Percentiles rank a stretch among this genome's conserved stretches.
Conservation (phyloP, 2,888 invertebrate species). For the Dorcus parallelipipedus region DNA sequence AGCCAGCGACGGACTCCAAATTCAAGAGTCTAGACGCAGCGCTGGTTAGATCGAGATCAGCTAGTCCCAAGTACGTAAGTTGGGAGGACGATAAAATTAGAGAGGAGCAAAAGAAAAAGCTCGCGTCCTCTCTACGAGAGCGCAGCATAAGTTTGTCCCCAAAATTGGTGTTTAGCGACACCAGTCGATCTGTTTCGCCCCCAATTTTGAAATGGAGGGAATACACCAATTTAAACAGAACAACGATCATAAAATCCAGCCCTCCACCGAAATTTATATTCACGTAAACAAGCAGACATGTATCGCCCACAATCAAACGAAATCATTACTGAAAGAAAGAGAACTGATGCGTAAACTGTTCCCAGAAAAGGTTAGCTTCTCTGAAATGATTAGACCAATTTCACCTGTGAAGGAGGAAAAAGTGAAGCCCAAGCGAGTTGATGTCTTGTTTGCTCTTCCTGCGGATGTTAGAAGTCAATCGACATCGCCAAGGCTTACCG, state of each 20-base stretch:
- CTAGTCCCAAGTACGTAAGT: conserved; percentile 59
- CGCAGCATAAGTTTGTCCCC: conserved; percentile 52
- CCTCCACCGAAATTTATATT: conserved; percentile 23
- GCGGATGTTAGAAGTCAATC: conserved; percentile 37
- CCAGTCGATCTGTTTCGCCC: conserved; percentile 34
- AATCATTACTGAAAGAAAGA: conserved; percentile 9
- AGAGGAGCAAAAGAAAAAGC: conserved; percentile 8
- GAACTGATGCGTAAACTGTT: too few relatives aligned
- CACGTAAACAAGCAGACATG: conserved; percentile 29
- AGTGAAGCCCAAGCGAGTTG: too few relatives aligned
- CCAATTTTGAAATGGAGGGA: conserved; percentile 22
- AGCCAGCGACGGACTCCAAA: conserved; percentile 69
- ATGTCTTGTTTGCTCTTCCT: too few relatives aligned
- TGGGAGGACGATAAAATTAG: conserved; percentile 50
- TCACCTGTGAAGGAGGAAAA: too few relatives aligned
- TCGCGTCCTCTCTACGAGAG: conserved; percentile 22
- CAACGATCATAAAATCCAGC: conserved; percentile 6
- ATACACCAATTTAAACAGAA: conserved; percentile 8
- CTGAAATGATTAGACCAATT: too few relatives aligned
- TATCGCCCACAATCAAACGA: conserved; percentile 34
- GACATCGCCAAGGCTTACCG: conserved; percentile 51
- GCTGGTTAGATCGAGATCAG: conserved; percentile 49
- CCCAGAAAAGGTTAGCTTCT: too few relatives aligned
- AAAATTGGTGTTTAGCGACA: conserved; percentile 25
- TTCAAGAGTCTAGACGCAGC: conserved; percentile 64